Evolutionary conservation across 2,797 vertebrate genomes (phyloP).

Genomic region (Enteromius radiatus): DNA sequence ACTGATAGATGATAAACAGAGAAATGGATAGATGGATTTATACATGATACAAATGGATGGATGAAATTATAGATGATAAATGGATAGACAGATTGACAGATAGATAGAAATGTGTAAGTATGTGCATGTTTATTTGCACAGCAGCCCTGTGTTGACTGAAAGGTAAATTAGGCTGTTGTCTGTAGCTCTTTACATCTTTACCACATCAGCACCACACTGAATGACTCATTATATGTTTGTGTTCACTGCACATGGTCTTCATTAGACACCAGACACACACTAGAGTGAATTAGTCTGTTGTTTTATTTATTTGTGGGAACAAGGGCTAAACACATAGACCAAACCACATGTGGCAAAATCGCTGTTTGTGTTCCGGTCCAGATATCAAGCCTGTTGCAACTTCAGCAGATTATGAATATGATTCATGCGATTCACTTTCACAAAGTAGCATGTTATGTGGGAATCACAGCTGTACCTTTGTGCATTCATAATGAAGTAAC

Average conservation of each 20-base stretch:
- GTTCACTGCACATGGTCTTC: conserved; percentile 49
- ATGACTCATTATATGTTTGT: conserved; percentile 54
- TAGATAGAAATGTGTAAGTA: background rate
- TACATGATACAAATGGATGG: background rate
- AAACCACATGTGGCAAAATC: conserved; percentile 36
- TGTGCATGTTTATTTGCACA: conserved; percentile 23
- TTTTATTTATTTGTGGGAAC: conserved; percentile 40
- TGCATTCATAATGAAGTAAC: background rate
- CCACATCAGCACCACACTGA: conserved; percentile 34
- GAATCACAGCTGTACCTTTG: conserved; percentile 45
- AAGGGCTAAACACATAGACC: conserved; percentile 35
- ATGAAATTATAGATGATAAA: background rate
- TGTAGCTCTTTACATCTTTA: conserved; percentile 17
- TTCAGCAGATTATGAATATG: conserved; percentile 15
- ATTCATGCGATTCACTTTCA: conserved; percentile 19
- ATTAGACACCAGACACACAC: conserved; percentile 38
- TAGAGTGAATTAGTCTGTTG: conserved; percentile 24
- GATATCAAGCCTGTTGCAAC: conserved; percentile 1
- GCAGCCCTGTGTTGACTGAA: conserved; percentile 38
- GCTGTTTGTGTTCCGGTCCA: conserved; percentile 14
- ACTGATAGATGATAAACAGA: too few relatives aligned
- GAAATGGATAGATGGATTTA: background rate
- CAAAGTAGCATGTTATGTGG: conserved; percentile 33
- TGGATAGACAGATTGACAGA: background rate
- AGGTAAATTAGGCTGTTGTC: conserved; percentile 30